These are phyloP conservation scores for Plagodis pulveraria DNA, from an alignment of 2,888 invertebrate species.

Conservation along the genomic window DNA sequence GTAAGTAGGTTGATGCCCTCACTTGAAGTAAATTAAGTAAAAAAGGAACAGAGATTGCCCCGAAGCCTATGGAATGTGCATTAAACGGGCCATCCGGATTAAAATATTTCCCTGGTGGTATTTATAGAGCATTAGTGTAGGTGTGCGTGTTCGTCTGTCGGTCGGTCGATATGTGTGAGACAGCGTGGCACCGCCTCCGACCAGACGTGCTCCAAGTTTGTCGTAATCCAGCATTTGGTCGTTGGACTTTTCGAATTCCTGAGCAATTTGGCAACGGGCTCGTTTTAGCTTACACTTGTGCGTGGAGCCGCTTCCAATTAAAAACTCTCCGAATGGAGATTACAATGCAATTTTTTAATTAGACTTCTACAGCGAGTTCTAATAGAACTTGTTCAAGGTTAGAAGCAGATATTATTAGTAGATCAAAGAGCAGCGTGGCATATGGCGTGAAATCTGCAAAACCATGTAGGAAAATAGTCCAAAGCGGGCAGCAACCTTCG, in stretches of 20 bases:
- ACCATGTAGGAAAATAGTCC: conserved; percentile 62
- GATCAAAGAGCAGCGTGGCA: conserved; percentile 33
- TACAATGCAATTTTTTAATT: no score
- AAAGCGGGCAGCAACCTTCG: conserved; percentile 75
- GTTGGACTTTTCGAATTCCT: conserved; percentile 56
- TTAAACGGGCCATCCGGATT: conserved; percentile 81
- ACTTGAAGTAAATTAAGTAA: conserved; percentile 51
- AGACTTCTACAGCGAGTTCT: background rate
- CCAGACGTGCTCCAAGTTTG: conserved; percentile 70
- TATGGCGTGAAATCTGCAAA: conserved; percentile 50
- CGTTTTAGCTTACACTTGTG: conserved; percentile 27
- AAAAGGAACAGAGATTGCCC: conserved; percentile 61
- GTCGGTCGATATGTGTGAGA: conserved; percentile 77
- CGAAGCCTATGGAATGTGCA: conserved; percentile 75
- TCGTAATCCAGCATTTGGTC: conserved; percentile 74
- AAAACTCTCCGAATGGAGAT: conserved; percentile 15
- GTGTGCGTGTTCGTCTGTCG: conserved; percentile 77
- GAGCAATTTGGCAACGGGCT: conserved; percentile 39
- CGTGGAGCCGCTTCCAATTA: conserved; percentile 19
- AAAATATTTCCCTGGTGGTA: conserved; percentile 81
- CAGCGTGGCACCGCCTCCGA: conserved; percentile 81
- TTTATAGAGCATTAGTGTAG: conserved; percentile 78
- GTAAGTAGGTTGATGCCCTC: conserved; percentile 65
- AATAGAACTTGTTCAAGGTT: conserved; percentile 40
- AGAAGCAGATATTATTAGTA: conserved; percentile 36